phyloP scores from a whole-genome alignment of 1,140 invertebrate species.

The Drosophila ercepeae region DNA sequence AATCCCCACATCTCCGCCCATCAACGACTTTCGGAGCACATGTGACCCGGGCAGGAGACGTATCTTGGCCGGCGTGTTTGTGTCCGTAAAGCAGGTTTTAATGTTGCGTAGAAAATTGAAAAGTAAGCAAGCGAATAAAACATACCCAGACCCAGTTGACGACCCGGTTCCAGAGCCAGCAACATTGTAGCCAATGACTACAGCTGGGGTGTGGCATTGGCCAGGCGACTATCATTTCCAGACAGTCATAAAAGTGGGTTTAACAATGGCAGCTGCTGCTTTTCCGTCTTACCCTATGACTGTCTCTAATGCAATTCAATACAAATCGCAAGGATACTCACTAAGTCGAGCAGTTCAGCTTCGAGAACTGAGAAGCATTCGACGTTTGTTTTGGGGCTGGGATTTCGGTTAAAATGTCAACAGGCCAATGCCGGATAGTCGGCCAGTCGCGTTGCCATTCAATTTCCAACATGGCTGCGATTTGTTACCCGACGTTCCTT shows the following conservation, averaged over 20 bases:
- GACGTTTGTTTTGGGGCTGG: conserved; percentile 7
- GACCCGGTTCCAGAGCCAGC: neutral
- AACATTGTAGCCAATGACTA: conserved; percentile 10
- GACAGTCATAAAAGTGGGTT: conserved; percentile 70
- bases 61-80: conserved; percentile 30
- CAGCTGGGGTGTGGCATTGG: conserved; percentile 39
- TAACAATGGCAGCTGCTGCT: conserved; percentile 40
- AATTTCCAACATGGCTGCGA: conserved; percentile 70
- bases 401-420: conserved; percentile 42
- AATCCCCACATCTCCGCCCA: neutral
- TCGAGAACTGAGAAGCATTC: conserved; percentile 18
- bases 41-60: conserved; percentile 23
- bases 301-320: conserved; percentile 37
- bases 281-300: neutral
- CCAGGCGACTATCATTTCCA: conserved; percentile 73
- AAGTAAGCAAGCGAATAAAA: conserved; percentile 73
- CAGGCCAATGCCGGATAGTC: conserved; percentile 30
- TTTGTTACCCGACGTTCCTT: conserved; percentile 62
- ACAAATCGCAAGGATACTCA: conserved; percentile 24
- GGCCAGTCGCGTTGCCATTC: conserved; percentile 56
- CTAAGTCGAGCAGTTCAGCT: conserved; percentile 28
- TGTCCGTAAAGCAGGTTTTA: conserved; percentile 51
- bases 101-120: conserved; percentile 77
- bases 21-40: conserved; percentile 4
- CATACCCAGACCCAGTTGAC: conserved; percentile 12